Base-by-base conservation (phyloP, 2,888 invertebrate genomes). In the Troides oblongomaculatus region DNA sequence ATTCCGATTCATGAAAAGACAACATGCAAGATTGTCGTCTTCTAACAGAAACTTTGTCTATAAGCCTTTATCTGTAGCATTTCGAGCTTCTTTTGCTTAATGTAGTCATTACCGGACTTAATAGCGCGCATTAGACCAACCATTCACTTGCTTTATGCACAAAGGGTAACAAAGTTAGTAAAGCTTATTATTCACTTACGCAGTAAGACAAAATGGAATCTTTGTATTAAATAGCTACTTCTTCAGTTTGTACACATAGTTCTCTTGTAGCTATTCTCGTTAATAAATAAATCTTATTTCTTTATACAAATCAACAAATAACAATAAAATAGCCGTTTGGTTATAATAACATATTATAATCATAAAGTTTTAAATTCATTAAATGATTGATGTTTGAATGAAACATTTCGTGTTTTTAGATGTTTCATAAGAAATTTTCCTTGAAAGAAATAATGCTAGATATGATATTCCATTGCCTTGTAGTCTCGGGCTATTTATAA, bases 41-140 rank as follows among this genome's bases (percentile, higher is more conserved):
- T 62, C 53, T 61, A 21, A 66, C 46, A 59, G 30, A 63, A 63
- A 53, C 59, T 59, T 50, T 63, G 36, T 59, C 39, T 25, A 56
- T 61, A 64, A 69, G 64, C 64, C 56, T 64, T 60, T 69, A 39
- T 56, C 64, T 39, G 12, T 46, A 39, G 60, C 60, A 56, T 61
- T 69, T 30, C 17, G 60, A 25, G 25, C 57, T 57, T 43, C 25
- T 64, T 69, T 56, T 61, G 50, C 64, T 63, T 68, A 68, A 68
- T 68, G 68, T 69, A 69, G 64, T 61, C 61, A 69, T 69, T 69
- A 64, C 64, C 53, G 69, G 25, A 68, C 60, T 60, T 64, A 69
- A 64, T 64, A 39, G 64, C 61, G 57, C 53, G 60, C 64, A 65
- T 64, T 56, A 64, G 59, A 63, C 64, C 56, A 69, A 53, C 56